Evolutionary conservation across 2,113 vertebrate species (phyloP).

Genomic region (Archocentrus centrarchus): DNA sequence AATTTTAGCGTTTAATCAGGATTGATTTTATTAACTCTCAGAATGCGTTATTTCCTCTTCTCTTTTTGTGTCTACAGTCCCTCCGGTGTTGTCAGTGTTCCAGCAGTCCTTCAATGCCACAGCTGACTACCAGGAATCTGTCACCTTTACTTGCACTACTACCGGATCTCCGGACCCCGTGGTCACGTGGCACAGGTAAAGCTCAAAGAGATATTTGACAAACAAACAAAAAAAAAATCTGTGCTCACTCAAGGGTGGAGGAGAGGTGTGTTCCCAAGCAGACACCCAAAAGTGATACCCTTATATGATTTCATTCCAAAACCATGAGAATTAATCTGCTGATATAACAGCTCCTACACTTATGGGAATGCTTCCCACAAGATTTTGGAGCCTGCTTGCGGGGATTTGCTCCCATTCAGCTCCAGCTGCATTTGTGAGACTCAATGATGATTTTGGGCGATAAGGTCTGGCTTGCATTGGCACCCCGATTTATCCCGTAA

Average conservation of each 20-base stretch:
- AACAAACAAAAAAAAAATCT: background rate
- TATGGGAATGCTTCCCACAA: slow-evolving; percentile 20
- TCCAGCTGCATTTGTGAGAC: background rate
- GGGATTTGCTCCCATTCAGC: slow-evolving; percentile 27
- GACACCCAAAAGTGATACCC: background rate
- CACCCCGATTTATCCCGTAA: background rate
- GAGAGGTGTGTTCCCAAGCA: background rate
- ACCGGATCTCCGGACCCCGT: slow-evolving; percentile 90
- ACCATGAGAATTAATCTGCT: slow-evolving; percentile 1
- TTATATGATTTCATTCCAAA: background rate
- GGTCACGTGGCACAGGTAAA: slow-evolving; percentile 93
- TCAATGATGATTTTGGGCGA: background rate
- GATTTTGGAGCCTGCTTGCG: slow-evolving; percentile 3
- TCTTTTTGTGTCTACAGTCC: slow-evolving; percentile 82
- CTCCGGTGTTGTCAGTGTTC: slow-evolving; percentile 86
- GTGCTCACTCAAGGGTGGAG: background rate
- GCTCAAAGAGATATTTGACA: background rate
- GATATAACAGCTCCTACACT: background rate
- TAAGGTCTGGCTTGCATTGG: background rate
- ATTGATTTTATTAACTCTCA: background rate
- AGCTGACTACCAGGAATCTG: slow-evolving; percentile 91
- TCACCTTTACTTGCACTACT: slow-evolving; percentile 90
- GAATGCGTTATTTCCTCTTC: background rate
- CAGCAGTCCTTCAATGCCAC: slow-evolving; percentile 96
- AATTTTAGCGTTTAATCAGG: background rate